These are phyloP conservation scores for Dolomedes plantarius DNA, from an alignment of 2,888 invertebrate genomes.

Conservation along the genomic window DNA sequence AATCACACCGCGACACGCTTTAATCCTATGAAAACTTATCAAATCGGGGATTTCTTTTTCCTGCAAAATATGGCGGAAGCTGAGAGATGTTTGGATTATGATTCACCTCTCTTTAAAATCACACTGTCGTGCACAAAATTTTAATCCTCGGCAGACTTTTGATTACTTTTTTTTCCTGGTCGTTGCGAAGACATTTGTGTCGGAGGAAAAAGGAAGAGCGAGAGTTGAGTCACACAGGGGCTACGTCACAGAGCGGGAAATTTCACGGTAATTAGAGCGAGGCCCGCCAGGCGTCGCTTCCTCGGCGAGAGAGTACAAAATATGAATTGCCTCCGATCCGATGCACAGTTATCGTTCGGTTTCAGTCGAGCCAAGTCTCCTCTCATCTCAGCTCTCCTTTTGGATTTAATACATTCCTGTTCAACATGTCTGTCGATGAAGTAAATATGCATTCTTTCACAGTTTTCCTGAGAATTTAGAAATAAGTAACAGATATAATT, in stretches of 20 bases:
- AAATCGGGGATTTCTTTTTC: neutral
- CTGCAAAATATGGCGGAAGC: conserved; percentile 8
- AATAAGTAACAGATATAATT: too few species aligned
- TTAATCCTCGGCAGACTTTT: conserved; percentile 19
- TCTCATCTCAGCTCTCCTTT: neutral
- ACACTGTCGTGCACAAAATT: conserved; percentile 38
- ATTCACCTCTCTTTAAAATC: conserved; percentile 18
- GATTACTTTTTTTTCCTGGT: conserved; percentile 24
- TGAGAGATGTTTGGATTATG: conserved; percentile 16
- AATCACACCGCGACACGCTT: neutral
- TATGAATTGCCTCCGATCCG: neutral
- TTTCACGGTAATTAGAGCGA: conserved; percentile 46
- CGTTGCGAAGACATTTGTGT: neutral
- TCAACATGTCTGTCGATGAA: conserved; percentile 56
- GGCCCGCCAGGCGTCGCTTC: conserved; percentile 63
- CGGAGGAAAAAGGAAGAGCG: conserved; percentile 26
- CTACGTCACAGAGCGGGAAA: conserved; percentile 20
- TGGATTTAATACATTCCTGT: neutral
- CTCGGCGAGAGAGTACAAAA: conserved; percentile 45
- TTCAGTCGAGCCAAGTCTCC: neutral
- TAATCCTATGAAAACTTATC: neutral
- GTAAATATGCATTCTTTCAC: conserved; percentile 13
- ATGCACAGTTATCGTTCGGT: conserved; percentile 6
- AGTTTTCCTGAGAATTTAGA: neutral
- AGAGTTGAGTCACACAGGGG: conserved; percentile 23